Percentiles rank a stretch among this genome's conserved stretches.
These are phyloP conservation scores for Drosophila nebulosa DNA, from an alignment of 1,140 invertebrate genomes.

Conservation along the genomic window DNA sequence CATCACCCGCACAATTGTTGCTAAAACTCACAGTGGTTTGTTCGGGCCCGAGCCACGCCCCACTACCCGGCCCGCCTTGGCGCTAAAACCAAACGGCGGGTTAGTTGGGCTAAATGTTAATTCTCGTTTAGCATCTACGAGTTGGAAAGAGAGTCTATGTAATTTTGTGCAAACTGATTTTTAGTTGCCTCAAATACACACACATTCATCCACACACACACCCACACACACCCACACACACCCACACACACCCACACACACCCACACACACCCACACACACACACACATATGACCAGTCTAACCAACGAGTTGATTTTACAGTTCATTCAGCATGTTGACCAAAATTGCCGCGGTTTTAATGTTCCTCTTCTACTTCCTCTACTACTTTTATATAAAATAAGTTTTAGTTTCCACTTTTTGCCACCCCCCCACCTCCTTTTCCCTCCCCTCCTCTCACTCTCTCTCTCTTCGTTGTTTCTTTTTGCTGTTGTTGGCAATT, in stretches of 20 bases:
- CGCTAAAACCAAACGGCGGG: slow-evolving; percentile 37
- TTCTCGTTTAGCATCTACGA: slow-evolving; percentile 54
- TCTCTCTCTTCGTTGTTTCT: slow-evolving; percentile 33
- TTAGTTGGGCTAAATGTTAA: slow-evolving; percentile 69
- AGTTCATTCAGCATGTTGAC: slow-evolving; percentile 77
- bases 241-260: background rate
- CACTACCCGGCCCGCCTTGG: background rate
- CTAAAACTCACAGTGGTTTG: slow-evolving; percentile 6
- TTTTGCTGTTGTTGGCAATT: slow-evolving; percentile 18
- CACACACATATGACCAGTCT: slow-evolving; percentile 47
- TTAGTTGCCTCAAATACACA: slow-evolving; percentile 44
- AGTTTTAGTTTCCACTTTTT: slow-evolving; percentile 43
- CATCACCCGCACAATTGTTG: background rate
- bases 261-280: background rate
- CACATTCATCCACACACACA: background rate
- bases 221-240: background rate
- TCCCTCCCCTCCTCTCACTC: background rate
- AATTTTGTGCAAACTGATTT: slow-evolving; percentile 73
- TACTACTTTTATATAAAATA: slow-evolving; percentile 41
- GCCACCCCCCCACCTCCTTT: background rate
- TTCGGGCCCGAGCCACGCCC: background rate
- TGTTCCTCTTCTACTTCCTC: slow-evolving; percentile 24
- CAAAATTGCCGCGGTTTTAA: slow-evolving; percentile 72
- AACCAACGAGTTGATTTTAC: slow-evolving; percentile 70
- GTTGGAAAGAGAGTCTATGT: slow-evolving; percentile 36